Evolutionary conservation across 2,888 invertebrate genomes (phyloP), one percentile per base, ranked within the genome.

Genomic region (Cremastinae sp.): DNA sequence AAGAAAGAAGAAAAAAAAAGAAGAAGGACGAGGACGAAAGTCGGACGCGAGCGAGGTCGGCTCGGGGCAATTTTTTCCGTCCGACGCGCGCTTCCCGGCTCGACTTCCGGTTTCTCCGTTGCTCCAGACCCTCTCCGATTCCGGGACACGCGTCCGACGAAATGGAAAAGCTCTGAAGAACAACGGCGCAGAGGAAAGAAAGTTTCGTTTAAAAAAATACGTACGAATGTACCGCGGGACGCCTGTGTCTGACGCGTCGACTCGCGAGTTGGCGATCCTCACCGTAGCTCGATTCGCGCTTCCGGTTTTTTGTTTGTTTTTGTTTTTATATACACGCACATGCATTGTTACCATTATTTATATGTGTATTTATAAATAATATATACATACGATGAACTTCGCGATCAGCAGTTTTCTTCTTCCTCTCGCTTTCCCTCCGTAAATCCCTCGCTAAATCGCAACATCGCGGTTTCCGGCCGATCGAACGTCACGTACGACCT

Each of bases 181-280:
- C 14, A 43, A 9, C 43, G 43, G 28, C 28, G 43, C 7, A 43
- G 14, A 14, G 10, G 43, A 43, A 43, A 43, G 4, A 43, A 43
- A 43, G 10, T 10, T 5, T n/a, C 9, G 14, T 10, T 14, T 14
- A 18, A 12, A 18, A 8, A 14, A 16, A 45, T 20, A 51, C 72
- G 58, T 38, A 65, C 64, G 51, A 28, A 28, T 28, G 20, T 12
- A 45, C 34, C 56, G 45, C 65, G 56, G 51, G 49, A n/a, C n/a
- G 38, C 20, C 47, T 9, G 36, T n/a, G 45, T 34, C 54, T 53
- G 47, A 47, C 49, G 51, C 18, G 22, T 28, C 64, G 41, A 71
- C 61, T 71, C 41, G 56, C 71, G 61, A 61, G 56, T 41, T 62
- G 71, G 71, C 75, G 75, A 53, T 71, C 66, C 71, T 75, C 75